These are phyloP conservation scores for Plutomurus gul DNA, from an alignment of 1,140 invertebrate genomes.

Conservation along the genomic window DNA sequence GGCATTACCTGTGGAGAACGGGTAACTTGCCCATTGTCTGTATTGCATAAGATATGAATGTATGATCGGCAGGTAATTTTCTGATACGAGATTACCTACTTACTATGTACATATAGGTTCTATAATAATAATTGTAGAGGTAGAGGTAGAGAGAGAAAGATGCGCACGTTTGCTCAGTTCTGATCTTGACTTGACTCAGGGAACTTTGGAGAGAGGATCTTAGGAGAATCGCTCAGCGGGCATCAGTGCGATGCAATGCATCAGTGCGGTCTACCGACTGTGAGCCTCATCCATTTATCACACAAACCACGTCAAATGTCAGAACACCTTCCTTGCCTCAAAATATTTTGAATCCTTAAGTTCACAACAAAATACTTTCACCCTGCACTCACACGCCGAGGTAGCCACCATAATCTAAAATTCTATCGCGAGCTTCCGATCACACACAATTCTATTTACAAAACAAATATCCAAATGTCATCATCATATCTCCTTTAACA, in stretches of 20 bases:
- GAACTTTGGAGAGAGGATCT: background rate
- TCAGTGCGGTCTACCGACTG: constrained; percentile 18
- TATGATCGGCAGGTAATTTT: too few species aligned
- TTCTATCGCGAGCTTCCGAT: background rate
- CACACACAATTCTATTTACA: background rate
- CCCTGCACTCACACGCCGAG: background rate
- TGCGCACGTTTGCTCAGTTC: too few species aligned
- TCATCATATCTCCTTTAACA: too few species aligned
- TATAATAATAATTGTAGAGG: too few species aligned
- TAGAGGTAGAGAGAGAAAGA: too few species aligned
- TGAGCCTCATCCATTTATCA: constrained; percentile 44
- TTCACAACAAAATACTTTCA: constrained; percentile 4
- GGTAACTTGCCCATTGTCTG: too few species aligned
- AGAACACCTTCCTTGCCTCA: constrained; percentile 36
- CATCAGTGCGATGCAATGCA: constrained; percentile 15
- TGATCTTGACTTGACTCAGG: background rate
- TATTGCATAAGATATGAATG: too few species aligned
- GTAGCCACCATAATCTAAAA: background rate
- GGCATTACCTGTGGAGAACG: too few species aligned
- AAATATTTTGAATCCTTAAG: constrained; percentile 42
- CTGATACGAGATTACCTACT: too few species aligned
- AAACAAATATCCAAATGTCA: background rate
- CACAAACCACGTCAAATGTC: constrained; percentile 38
- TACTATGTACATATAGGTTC: too few species aligned
- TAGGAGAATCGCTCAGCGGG: constrained; percentile 4